A percentile compares a stretch with the other conserved stretches of the same genome.
Conservation (phyloP, 2,888 invertebrate genomes). For the Coremacera marginata region DNA sequence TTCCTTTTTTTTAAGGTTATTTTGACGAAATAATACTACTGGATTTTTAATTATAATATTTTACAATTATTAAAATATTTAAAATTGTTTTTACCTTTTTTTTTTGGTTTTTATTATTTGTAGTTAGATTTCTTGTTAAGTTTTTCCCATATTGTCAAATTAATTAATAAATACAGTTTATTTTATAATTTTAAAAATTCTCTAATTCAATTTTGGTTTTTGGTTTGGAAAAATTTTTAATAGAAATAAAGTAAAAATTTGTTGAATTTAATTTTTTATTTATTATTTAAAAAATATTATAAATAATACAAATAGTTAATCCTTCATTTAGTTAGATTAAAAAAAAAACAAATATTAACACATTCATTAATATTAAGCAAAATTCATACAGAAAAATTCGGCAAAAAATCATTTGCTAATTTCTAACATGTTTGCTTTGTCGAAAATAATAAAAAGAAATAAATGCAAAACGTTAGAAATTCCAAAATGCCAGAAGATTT, state of each 20-base stretch:
- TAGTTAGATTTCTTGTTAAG: slow-evolving; percentile 44
- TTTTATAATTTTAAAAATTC: slow-evolving; percentile 26
- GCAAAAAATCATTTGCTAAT: not conserved
- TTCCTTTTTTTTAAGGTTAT: slow-evolving; percentile 9
- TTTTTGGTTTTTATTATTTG: slow-evolving; percentile 40
- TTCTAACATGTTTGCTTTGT: not conserved
- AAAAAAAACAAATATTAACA: slow-evolving; percentile 23
- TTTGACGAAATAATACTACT: slow-evolving; percentile 37
- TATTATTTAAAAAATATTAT: no score
- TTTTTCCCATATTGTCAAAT: slow-evolving; percentile 36
- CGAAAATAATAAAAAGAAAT: not conserved
- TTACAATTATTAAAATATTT: slow-evolving; percentile 17
- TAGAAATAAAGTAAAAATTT: slow-evolving; percentile 28
- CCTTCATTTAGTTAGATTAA: no score
- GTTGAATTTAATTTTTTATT: slow-evolving; percentile 27
- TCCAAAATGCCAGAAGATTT: no score
- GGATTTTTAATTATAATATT: slow-evolving; percentile 30
- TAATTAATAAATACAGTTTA: slow-evolving; percentile 29
- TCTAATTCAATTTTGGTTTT: slow-evolving; percentile 29
- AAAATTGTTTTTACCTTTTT: slow-evolving; percentile 28
- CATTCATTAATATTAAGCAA: slow-evolving; percentile 6
- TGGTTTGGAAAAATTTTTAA: slow-evolving; percentile 5
- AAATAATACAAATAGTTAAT: no score
- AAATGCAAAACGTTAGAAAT: not conserved
- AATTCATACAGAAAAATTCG: not conserved